Evolutionary conservation across 2,113 vertebrate genomes (phyloP).

Genomic region (Casuarius casuarius): DNA sequence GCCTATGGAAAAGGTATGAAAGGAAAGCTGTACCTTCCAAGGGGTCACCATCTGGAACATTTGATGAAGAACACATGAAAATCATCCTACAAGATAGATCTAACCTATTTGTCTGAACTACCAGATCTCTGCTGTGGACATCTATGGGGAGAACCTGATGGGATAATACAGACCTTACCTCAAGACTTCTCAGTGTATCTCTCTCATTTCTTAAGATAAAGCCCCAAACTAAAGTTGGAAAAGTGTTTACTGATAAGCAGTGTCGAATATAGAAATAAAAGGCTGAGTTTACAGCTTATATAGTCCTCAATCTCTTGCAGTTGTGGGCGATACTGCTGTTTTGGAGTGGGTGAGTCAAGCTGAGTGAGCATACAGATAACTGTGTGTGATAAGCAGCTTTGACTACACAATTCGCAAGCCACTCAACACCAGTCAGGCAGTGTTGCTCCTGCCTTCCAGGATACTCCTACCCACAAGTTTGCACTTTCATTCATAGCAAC

Average conservation of each 20-base stretch:
- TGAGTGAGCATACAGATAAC: neutral
- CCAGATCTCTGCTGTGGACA: neutral
- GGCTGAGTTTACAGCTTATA: rapidly evolving
- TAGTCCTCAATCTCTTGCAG: neutral
- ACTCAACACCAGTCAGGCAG: neutral
- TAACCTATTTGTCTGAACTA: neutral
- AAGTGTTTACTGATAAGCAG: neutral
- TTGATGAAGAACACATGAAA: neutral
- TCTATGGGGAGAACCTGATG: neutral
- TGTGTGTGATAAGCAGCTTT: neutral
- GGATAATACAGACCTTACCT: neutral
- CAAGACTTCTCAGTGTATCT: neutral
- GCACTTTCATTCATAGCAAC: neutral
- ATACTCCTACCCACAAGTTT: neutral
- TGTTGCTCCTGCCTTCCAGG: neutral
- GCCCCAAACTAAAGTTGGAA: neutral
- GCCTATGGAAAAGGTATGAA: neutral
- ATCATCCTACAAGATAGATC: neutral
- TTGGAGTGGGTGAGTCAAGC: neutral
- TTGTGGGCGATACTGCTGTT: neutral
- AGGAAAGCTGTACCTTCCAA: neutral
- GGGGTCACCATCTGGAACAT: neutral
- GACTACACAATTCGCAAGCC: neutral
- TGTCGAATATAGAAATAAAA: neutral
- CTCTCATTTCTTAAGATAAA: neutral